These are phyloP conservation scores for Euphydryas editha DNA, from an alignment of 2,888 invertebrate genomes.

Conservation along the genomic window DNA sequence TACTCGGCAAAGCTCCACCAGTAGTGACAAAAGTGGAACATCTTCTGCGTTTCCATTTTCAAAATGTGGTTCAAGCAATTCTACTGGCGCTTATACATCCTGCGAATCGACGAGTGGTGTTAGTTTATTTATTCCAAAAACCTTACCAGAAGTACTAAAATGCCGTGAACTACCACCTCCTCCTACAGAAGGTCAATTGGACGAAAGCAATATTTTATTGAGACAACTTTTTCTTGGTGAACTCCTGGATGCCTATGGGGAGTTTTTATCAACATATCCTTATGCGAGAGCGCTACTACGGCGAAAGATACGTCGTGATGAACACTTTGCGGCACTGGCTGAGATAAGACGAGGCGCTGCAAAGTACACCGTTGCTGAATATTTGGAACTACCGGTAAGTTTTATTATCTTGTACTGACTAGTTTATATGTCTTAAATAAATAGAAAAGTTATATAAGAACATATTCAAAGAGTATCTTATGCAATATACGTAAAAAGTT, in stretches of 20 bases:
- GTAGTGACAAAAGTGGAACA: slow-evolving; percentile 77
- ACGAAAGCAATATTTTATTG: slow-evolving; percentile 74
- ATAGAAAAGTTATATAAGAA: background rate
- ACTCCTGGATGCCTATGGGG: slow-evolving; percentile 86
- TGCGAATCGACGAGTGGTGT: slow-evolving; percentile 78
- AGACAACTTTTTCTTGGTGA: slow-evolving; percentile 86
- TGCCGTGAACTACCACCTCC: slow-evolving; percentile 71
- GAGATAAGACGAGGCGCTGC: slow-evolving; percentile 86
- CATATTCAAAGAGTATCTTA: background rate
- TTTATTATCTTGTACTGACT: slow-evolving; percentile 27
- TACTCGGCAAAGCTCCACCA: slow-evolving; percentile 73
- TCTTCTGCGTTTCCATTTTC: slow-evolving; percentile 80
- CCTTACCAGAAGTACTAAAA: slow-evolving; percentile 66
- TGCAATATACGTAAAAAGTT: slow-evolving; percentile 24
- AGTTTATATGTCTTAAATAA: background rate
- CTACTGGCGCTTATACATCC: slow-evolving; percentile 73
- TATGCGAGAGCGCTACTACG: slow-evolving; percentile 85
- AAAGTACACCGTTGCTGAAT: slow-evolving; percentile 84
- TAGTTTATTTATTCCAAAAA: slow-evolving; percentile 69
- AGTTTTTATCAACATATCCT: slow-evolving; percentile 85
- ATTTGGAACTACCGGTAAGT: slow-evolving; percentile 88
- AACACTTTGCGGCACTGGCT: slow-evolving; percentile 87
- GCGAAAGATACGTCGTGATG: slow-evolving; percentile 85
- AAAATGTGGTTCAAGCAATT: slow-evolving; percentile 79
- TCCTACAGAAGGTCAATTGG: slow-evolving; percentile 60